These are phyloP conservation scores for Pollenia labialis DNA, from an alignment of 2,888 invertebrate species.

Conservation along the genomic window DNA sequence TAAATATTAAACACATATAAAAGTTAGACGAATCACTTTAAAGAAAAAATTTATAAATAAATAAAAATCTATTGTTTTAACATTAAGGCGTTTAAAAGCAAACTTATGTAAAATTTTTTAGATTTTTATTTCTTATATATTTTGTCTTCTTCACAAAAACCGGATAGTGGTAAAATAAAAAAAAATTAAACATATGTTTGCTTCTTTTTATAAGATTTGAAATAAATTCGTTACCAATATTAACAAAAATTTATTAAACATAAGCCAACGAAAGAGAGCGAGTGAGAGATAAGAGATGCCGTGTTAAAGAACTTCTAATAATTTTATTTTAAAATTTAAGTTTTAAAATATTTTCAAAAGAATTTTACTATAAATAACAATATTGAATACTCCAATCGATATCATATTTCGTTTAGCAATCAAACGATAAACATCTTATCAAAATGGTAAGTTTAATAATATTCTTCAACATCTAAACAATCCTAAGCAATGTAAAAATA, in stretches of 20 bases:
- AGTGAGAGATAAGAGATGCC: background rate
- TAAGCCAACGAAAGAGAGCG: slow-evolving; percentile 26
- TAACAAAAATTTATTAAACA: background rate
- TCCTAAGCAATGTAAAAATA: background rate
- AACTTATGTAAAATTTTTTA: slow-evolving; percentile 42
- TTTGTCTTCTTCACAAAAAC: slow-evolving; percentile 20
- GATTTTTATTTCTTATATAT: background rate
- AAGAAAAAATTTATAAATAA: background rate
- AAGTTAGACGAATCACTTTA: background rate
- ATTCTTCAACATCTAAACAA: background rate
- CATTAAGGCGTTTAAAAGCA: background rate
- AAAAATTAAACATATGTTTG: background rate
- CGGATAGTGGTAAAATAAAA: slow-evolving; percentile 27
- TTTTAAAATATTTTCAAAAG: background rate
- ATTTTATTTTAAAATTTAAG: background rate
- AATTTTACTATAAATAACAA: slow-evolving; percentile 67
- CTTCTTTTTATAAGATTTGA: background rate
- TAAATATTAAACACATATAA: slow-evolving; percentile 24
- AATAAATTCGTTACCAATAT: background rate
- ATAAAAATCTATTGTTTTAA: background rate
- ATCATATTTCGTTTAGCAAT: slow-evolving; percentile 56
- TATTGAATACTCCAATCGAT: slow-evolving; percentile 13
- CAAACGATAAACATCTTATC: slow-evolving; percentile 46
- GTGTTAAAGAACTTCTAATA: slow-evolving; percentile 31
- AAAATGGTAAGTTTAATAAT: slow-evolving; percentile 62